Evolutionary conservation across 2,113 vertebrate genomes (phyloP), one percentile per base, ranked within the genome.

Genomic region (Noctilio leporinus): DNA sequence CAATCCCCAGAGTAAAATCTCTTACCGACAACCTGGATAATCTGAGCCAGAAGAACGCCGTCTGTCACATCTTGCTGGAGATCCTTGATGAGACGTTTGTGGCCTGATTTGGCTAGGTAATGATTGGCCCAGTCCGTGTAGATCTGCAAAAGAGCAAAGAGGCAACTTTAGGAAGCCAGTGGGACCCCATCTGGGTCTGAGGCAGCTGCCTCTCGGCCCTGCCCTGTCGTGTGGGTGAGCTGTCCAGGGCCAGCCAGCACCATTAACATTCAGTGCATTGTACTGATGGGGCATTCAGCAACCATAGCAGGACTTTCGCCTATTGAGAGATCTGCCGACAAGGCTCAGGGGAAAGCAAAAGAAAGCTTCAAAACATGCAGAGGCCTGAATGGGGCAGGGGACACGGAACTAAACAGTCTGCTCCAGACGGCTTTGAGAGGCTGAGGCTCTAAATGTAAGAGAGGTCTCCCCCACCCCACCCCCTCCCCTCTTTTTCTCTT

Each of bases 71-170:
- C 99, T 95, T 99, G 99, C 98, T 99, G 99, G 51, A 99, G 98
- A 97, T 99, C 99, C 97, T 99, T 99, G 98, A 99, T 99, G 97
- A 99, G 98, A 11, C 99, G 99, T 97, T 99, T 99, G 98, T 99
- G 99, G 97, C 99, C 99, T 0, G 99, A 99, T 98, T 99, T 99
- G 86, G 99, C 99, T 65, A 99, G 98, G 95, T 99, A 99, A 95
- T 99, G 99, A 98, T 99, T 99, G 95, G 99, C 99, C 99, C 99
- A 99, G 98, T 99, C 99, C 0, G 99, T 99, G 97, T 99, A 99
- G 98, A 99, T 99, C 99, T 99, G 98, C 95, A 40, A 95, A 96
- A 97, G 97, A 98, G 97, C 95, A 96, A 96, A 95, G 33, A 28
- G 62, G 7, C 55, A 93, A 65, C 43, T 45, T 89, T 91, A 98